Percentiles rank a stretch among this genome's conserved stretches.
Evolutionary conservation across 2,797 vertebrate genomes (phyloP).

Genomic region (Acanthurus leucopareius): DNA sequence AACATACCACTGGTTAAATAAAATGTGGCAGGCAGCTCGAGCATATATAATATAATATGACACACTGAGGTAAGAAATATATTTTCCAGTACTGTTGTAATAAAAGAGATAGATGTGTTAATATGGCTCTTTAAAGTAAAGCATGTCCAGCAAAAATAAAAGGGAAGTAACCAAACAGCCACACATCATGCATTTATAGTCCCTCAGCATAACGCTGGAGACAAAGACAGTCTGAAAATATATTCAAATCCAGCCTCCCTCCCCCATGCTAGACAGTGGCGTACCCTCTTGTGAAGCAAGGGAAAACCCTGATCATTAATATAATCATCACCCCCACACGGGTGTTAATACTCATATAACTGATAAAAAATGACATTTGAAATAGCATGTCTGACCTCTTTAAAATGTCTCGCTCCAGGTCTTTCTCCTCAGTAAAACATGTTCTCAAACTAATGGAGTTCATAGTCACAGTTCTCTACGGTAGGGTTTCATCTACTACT

Average conservation of each 20-base stretch:
- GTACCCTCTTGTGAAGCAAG: conserved; percentile 14
- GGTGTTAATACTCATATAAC: conserved; percentile 43
- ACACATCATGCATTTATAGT: background rate
- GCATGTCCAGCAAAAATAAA: background rate
- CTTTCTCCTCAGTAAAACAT: conserved; percentile 44
- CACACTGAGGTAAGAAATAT: background rate
- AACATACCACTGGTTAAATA: background rate
- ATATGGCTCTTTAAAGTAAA: conserved; percentile 10
- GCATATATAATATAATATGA: background rate
- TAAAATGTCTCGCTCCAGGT: conserved; percentile 49
- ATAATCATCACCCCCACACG: conserved; percentile 45
- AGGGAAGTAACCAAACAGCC: conserved; percentile 6
- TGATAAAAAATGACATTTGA: conserved; percentile 57
- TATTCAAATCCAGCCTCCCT: conserved; percentile 46
- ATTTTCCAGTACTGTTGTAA: background rate
- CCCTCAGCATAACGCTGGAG: conserved; percentile 11
- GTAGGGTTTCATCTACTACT: conserved; percentile 31
- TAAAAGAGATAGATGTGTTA: conserved; percentile 2
- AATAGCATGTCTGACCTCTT: conserved; percentile 63
- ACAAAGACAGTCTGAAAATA: conserved; percentile 51
- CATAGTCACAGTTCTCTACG: conserved; percentile 39
- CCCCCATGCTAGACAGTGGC: background rate
- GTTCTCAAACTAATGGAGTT: conserved; percentile 43
- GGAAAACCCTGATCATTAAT: conserved; percentile 55
- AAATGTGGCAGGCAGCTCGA: background rate